Evolutionary conservation across 1,140 invertebrate species (phyloP).

Genomic region (Callitettix versicolor): DNA sequence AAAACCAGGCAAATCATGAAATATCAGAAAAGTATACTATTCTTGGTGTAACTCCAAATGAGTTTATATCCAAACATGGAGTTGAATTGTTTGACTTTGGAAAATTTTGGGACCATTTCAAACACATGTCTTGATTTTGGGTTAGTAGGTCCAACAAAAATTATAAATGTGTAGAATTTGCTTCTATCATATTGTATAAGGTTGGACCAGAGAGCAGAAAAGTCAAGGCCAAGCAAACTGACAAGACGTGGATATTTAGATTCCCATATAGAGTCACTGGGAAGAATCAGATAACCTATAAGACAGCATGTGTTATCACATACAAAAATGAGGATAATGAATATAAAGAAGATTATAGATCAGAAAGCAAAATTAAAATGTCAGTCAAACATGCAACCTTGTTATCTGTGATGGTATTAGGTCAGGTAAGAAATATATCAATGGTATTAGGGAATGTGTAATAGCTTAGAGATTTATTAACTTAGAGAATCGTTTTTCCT

Average conservation of each 20-base stretch:
- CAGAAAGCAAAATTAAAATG: neutral
- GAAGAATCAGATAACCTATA: neutral
- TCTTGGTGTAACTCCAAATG: neutral
- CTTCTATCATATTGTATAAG: neutral
- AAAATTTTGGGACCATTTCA: neutral
- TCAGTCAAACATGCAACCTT: neutral
- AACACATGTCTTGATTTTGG: neutral
- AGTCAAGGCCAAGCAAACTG: neutral
- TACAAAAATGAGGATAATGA: neutral
- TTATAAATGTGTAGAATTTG: neutral
- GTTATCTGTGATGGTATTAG: neutral
- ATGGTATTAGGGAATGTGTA: too few relatives aligned
- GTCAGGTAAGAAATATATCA: neutral
- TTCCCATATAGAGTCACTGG: neutral
- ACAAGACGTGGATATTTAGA: neutral
- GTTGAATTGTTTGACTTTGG: neutral
- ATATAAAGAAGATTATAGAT: neutral
- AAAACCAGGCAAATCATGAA: too few relatives aligned
- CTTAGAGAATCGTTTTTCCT: too few relatives aligned
- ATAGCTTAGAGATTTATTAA: too few relatives aligned
- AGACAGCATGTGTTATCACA: neutral
- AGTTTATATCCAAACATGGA: neutral
- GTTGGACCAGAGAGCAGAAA: conserved; percentile 1
- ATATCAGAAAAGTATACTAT: neutral
- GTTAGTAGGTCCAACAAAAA: neutral